phyloP scores from a whole-genome alignment of 1,140 invertebrate genomes.

The Eciton burchellii region DNA sequence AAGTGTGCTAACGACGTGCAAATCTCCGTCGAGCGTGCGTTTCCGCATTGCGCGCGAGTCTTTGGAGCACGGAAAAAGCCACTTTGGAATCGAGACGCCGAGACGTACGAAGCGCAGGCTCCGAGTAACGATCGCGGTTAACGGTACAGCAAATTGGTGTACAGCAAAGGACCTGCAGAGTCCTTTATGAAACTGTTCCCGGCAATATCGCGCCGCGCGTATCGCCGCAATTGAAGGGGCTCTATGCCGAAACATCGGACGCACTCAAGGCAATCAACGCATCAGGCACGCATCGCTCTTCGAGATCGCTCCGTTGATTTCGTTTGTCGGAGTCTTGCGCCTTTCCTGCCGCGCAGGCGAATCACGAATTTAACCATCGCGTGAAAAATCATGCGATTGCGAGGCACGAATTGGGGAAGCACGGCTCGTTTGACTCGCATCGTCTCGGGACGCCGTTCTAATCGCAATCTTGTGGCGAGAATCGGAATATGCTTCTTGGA shows the following conservation, averaged over 20 bases:
- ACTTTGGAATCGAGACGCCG: conserved; percentile 41
- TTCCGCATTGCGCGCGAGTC: conserved; percentile 73
- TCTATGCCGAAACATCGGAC: conserved; percentile 19
- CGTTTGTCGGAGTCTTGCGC: background rate
- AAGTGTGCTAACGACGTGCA: conserved; percentile 72
- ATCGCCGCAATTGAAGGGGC: conserved; percentile 27
- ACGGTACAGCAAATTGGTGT: conserved; percentile 73
- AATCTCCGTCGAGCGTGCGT: conserved; percentile 61
- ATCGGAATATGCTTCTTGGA: conserved; percentile 36
- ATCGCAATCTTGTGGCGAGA: conserved; percentile 26
- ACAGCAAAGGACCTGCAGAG: conserved; percentile 66
- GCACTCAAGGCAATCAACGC: too few relatives aligned
- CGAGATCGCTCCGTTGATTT: background rate
- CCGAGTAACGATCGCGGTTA: conserved; percentile 66
- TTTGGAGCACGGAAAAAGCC: conserved; percentile 69
- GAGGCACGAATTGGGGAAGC: conserved; percentile 48
- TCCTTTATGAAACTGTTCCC: conserved; percentile 68
- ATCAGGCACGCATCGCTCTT: too few relatives aligned
- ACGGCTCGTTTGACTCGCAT: conserved; percentile 54
- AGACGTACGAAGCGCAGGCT: conserved; percentile 47
- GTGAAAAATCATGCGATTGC: conserved; percentile 13
- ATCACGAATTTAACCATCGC: background rate
- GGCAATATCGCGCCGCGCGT: conserved; percentile 39
- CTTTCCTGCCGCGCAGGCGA: background rate
- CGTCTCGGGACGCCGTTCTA: conserved; percentile 27